These are phyloP conservation scores for Merluccius polli DNA, from an alignment of 2,797 vertebrate genomes.

Conservation along the genomic window DNA sequence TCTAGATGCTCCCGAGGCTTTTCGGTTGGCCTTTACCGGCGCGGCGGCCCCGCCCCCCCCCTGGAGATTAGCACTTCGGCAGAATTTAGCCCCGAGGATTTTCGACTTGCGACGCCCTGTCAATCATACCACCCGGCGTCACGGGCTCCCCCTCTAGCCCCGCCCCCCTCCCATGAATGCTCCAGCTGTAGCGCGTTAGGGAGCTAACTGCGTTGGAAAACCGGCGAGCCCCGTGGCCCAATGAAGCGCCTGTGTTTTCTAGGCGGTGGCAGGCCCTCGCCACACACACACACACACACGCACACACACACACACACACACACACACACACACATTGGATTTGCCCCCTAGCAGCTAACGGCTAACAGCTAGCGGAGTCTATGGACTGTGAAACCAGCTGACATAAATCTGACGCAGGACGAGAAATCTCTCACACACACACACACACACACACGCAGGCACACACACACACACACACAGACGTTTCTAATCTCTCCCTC, in stretches of 20 bases:
- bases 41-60: slow-evolving; percentile 33
- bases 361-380: not conserved
- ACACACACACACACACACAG: too few relatives aligned
- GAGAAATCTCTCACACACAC: not conserved
- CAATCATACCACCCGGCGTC: slow-evolving; percentile 33
- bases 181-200: not conserved
- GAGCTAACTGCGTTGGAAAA: slow-evolving; percentile 15
- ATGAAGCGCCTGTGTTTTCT: slow-evolving; percentile 21
- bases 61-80: slow-evolving; percentile 56
- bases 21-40: slow-evolving; percentile 10
- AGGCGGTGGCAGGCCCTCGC: slow-evolving; percentile 30
- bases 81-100: slow-evolving; percentile 45
- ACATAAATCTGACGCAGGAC: not conserved
- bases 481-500: too few relatives aligned
- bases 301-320: not conserved
- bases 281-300: not conserved
- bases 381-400: not conserved
- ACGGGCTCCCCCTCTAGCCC: slow-evolving; percentile 28
- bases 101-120: slow-evolving; percentile 50
- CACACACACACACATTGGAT: slow-evolving; percentile 4
- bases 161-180: not conserved
- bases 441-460: not conserved
- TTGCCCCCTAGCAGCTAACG: too few relatives aligned
- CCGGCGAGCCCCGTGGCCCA: slow-evolving; percentile 25
- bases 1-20: not conserved